A percentile compares a stretch with the other conserved stretches of the same genome.
Evolutionary conservation across 2,888 invertebrate genomes (phyloP).

Genomic region (Cheilosia pagana): DNA sequence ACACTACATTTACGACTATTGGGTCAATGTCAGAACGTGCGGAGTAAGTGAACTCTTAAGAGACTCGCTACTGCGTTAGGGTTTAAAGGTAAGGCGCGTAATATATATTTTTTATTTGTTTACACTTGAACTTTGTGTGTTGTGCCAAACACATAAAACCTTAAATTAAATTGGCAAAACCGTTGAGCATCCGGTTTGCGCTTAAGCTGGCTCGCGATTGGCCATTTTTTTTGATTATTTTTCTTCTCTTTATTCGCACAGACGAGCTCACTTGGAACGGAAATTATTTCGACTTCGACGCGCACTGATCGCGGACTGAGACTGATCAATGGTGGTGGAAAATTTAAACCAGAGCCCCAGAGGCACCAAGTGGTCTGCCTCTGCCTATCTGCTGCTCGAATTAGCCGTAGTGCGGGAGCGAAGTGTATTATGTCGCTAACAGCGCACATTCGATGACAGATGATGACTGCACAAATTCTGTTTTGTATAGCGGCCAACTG

Average conservation of each 20-base stretch:
- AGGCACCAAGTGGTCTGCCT: slow-evolving; percentile 33
- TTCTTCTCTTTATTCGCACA: neutral
- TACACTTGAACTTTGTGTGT: slow-evolving; percentile 47
- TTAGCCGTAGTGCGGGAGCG: slow-evolving; percentile 4
- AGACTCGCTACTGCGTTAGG: slow-evolving; percentile 31
- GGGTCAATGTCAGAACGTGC: slow-evolving; percentile 47
- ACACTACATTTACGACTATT: slow-evolving; percentile 22
- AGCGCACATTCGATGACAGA: slow-evolving; percentile 8
- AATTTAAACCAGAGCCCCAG: slow-evolving; percentile 3
- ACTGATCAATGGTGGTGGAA: slow-evolving; percentile 27
- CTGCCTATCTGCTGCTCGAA: slow-evolving; percentile 7
- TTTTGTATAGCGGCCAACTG: no score
- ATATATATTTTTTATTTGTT: slow-evolving; percentile 2
- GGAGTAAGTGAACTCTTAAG: slow-evolving; percentile 35
- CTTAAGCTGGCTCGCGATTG: slow-evolving; percentile 29
- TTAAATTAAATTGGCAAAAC: slow-evolving; percentile 10
- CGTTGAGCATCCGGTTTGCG: slow-evolving; percentile 3
- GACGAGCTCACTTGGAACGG: slow-evolving; percentile 5
- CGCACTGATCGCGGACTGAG: slow-evolving; percentile 55
- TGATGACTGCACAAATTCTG: neutral
- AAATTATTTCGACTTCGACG: slow-evolving; percentile 44
- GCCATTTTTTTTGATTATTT: slow-evolving; percentile 16
- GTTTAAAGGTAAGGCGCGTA: slow-evolving; percentile 16
- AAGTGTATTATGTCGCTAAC: slow-evolving; percentile 2
- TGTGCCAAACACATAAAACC: slow-evolving; percentile 1